Conservation (phyloP, 2,797 vertebrate species). For the Mormyrops attenuatus region DNA sequence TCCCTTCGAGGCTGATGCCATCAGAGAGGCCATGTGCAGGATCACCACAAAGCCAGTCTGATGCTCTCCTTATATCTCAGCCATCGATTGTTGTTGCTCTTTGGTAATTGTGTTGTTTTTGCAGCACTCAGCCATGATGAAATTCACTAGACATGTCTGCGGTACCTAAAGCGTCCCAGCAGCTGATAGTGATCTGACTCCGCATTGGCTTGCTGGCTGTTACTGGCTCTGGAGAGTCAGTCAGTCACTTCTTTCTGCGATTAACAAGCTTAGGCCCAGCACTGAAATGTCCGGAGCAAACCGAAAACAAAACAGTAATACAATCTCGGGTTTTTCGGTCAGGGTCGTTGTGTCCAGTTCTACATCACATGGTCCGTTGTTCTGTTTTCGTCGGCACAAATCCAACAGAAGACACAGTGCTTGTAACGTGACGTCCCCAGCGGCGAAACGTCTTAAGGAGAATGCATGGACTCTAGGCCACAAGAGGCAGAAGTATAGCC, state of each 20-base stretch:
- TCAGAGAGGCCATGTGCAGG: conserved; percentile 20
- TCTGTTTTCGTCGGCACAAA: not conserved
- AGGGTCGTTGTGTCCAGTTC: too few species aligned
- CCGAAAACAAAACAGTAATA: not conserved
- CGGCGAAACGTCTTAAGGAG: not conserved
- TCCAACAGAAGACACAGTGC: not conserved
- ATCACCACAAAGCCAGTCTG: conserved; percentile 30
- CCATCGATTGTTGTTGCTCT: conserved; percentile 30
- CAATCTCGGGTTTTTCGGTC: not conserved
- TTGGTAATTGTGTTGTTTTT: conserved; percentile 37
- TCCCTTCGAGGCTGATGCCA: conserved; percentile 24
- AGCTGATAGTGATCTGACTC: conserved; percentile 38
- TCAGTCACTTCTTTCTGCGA: conserved; percentile 27
- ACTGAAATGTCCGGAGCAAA: not conserved
- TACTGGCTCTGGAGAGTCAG: not conserved
- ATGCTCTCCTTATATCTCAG: conserved; percentile 30
- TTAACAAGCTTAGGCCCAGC: not conserved
- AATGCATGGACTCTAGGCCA: not conserved
- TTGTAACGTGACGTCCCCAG: not conserved
- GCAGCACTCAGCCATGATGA: conserved; percentile 37
- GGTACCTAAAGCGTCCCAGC: conserved; percentile 35
- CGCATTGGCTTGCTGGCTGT: conserved; percentile 21
- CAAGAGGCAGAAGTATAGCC: not conserved
- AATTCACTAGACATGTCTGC: conserved; percentile 35
- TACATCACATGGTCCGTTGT: not conserved